phyloP scores from a whole-genome alignment of 2,113 vertebrate species.

The Sakesphorus luctuosus region DNA sequence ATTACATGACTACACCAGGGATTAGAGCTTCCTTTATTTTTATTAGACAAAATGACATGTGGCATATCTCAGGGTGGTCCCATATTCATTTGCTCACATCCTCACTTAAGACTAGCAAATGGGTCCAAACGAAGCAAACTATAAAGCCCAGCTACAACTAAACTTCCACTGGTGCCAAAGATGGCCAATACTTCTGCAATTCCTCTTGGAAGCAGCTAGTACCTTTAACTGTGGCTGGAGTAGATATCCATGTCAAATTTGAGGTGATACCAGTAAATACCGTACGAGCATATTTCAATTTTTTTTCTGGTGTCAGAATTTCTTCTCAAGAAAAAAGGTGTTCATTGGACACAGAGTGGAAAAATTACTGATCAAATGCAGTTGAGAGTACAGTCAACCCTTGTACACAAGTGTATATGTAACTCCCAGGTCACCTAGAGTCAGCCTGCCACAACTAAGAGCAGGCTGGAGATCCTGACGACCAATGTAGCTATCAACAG shows the following conservation, averaged over 20 bases:
- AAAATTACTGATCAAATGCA: neutral
- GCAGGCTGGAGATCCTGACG: neutral
- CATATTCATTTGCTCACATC: neutral
- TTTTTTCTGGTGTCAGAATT: neutral
- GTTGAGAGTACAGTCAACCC: neutral
- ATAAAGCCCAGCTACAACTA: neutral
- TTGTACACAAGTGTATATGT: fast-evolving
- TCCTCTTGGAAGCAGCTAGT: neutral
- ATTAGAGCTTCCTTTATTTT: neutral
- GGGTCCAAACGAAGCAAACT: neutral
- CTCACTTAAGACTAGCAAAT: neutral
- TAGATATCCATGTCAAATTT: neutral
- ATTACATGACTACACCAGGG: fast-evolving
- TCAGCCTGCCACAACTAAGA: neutral
- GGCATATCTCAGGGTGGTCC: fast-evolving
- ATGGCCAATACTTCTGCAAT: neutral
- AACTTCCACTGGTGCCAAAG: fast-evolving
- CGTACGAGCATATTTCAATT: neutral
- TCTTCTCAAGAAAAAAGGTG: neutral
- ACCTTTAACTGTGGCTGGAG: neutral
- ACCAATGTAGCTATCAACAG: neutral
- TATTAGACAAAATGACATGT: neutral
- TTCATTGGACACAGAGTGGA: neutral
- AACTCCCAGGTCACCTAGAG: neutral
- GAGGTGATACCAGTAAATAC: neutral